These are phyloP conservation scores for Muscidifurax raptorellus DNA, from an alignment of 1,140 invertebrate genomes.

Conservation along the genomic window DNA sequence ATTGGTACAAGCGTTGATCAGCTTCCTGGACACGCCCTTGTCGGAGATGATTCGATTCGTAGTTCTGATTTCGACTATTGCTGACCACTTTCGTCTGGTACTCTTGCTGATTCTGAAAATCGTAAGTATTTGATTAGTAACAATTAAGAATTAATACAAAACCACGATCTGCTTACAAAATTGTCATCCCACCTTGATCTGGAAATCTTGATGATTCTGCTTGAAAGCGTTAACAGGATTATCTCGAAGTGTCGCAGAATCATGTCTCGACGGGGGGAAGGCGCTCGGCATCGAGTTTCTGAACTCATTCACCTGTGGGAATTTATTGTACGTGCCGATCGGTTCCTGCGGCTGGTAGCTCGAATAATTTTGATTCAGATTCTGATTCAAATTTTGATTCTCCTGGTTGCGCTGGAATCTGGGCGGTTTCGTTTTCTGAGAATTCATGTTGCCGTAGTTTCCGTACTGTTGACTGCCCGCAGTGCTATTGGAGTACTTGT, in stretches of 20 bases:
- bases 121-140: neutral
- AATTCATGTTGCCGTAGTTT: slow-evolving; percentile 58
- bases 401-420: slow-evolving; percentile 70
- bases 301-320: slow-evolving; percentile 57
- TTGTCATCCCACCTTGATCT: neutral
- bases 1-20: slow-evolving; percentile 42
- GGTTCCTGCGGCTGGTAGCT: slow-evolving; percentile 56
- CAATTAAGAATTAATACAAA: neutral
- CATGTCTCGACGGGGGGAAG: slow-evolving; percentile 51
- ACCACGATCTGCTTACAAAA: neutral
- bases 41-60: slow-evolving; percentile 25
- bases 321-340: slow-evolving; percentile 55
- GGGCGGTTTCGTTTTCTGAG: slow-evolving; percentile 68
- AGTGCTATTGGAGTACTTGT: slow-evolving; percentile 61
- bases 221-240: slow-evolving; percentile 39
- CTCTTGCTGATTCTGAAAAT: slow-evolving; percentile 40
- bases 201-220: slow-evolving; percentile 48
- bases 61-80: slow-evolving; percentile 47
- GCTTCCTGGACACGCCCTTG: slow-evolving; percentile 19
- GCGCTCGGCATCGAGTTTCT: slow-evolving; percentile 52
- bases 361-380: slow-evolving; percentile 30
- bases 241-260: slow-evolving; percentile 31
- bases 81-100: slow-evolving; percentile 43
- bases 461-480: slow-evolving; percentile 52
- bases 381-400: slow-evolving; percentile 58